These are phyloP conservation scores for Sinella curviseta DNA, from an alignment of 1,140 invertebrate species.

Conservation along the genomic window DNA sequence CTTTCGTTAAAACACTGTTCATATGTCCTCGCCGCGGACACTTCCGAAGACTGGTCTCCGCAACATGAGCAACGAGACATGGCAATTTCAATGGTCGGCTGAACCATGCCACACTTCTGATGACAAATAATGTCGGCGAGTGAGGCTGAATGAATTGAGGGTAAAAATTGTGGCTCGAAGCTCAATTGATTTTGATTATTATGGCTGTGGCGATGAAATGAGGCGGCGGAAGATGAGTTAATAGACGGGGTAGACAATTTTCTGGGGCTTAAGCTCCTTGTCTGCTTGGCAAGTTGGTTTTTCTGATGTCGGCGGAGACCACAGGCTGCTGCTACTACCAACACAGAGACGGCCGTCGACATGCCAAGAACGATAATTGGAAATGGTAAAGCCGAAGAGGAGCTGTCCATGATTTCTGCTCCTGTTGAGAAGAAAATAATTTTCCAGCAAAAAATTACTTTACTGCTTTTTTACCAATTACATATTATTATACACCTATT, in stretches of 20 bases:
- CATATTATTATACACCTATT: too few species aligned
- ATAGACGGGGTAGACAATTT: constrained; percentile 28
- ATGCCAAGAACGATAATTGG: constrained; percentile 45
- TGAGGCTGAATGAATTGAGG: not conserved
- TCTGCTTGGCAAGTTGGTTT: constrained; percentile 28
- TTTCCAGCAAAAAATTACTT: not conserved
- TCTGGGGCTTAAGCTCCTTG: constrained; percentile 24
- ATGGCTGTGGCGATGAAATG: constrained; percentile 39
- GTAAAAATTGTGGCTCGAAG: not conserved
- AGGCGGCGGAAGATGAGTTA: constrained; percentile 24
- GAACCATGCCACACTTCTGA: constrained; percentile 15
- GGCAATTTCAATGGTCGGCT: constrained; percentile 33
- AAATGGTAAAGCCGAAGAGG: constrained; percentile 37
- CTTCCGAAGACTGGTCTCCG: constrained; percentile 16
- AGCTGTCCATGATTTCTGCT: constrained; percentile 38
- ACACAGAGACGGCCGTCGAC: constrained; percentile 34
- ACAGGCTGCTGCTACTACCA: constrained; percentile 43
- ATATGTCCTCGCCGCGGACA: constrained; percentile 28
- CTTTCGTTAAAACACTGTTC: constrained; percentile 40
- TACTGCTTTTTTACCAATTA: not conserved
- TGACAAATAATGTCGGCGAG: constrained; percentile 27
- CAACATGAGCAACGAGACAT: constrained; percentile 44
- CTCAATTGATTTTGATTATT: constrained; percentile 24
- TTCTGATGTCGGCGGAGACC: constrained; percentile 39
- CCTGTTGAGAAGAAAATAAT: constrained; percentile 34